Percentiles rank a stretch among this genome's conserved stretches.
Evolutionary conservation across 2,888 invertebrate species (phyloP).

Genomic region (Epicampocera succincta): DNA sequence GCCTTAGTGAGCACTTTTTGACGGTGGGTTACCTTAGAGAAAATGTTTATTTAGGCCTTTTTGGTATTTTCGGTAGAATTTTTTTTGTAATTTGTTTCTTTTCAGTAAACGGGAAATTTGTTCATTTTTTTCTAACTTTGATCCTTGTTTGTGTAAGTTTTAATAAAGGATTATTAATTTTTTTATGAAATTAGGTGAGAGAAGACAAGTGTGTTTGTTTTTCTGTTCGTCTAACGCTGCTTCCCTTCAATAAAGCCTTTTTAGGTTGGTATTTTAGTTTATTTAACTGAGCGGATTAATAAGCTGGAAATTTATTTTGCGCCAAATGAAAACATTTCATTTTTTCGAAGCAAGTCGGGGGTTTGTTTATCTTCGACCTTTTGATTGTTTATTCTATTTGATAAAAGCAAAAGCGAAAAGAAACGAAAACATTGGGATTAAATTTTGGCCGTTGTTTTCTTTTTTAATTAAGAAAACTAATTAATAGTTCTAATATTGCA

Average conservation of each 20-base stretch:
- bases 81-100: slow-evolving; percentile 11
- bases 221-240: slow-evolving; percentile 24
- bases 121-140: slow-evolving; percentile 66
- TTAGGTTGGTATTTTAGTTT: slow-evolving; percentile 75
- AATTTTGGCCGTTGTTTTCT: slow-evolving; percentile 44
- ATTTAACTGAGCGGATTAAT: slow-evolving; percentile 77
- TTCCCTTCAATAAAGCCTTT: slow-evolving; percentile 70
- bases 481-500: slow-evolving; percentile 21
- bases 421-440: slow-evolving; percentile 38
- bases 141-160: slow-evolving; percentile 64
- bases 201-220: slow-evolving; percentile 61
- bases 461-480: slow-evolving; percentile 64
- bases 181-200: slow-evolving; percentile 64
- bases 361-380: slow-evolving; percentile 62
- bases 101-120: slow-evolving; percentile 51
- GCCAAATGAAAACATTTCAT: slow-evolving; percentile 22
- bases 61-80: slow-evolving; percentile 16
- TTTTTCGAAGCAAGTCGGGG: slow-evolving; percentile 1
- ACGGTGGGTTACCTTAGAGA: slow-evolving; percentile 71
- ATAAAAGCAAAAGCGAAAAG: slow-evolving; percentile 15
- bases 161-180: slow-evolving; percentile 71
- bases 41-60: slow-evolving; percentile 71
- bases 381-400: slow-evolving; percentile 64
- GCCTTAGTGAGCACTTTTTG: slow-evolving; percentile 68
- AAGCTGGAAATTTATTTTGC: slow-evolving; percentile 66